Percentiles rank a stretch among this genome's conserved stretches.
These are phyloP conservation scores for Callipepla californica DNA, from an alignment of 2,113 vertebrate genomes.

Conservation along the genomic window DNA sequence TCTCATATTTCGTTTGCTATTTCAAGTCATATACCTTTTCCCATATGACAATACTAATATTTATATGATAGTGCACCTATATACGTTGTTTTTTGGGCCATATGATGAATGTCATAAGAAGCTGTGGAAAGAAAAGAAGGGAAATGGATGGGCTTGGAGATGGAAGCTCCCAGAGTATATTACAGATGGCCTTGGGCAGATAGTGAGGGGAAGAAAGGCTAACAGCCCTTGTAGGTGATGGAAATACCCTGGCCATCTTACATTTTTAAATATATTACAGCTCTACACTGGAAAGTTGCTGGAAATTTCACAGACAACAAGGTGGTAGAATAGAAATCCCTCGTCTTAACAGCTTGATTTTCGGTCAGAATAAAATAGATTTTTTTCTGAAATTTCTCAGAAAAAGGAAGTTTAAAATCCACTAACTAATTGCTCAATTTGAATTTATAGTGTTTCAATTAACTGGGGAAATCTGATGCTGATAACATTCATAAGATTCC, in stretches of 20 bases:
- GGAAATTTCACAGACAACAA: neutral
- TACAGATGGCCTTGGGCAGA: neutral
- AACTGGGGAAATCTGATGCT: neutral
- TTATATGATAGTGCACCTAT: neutral
- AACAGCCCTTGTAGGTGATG: neutral
- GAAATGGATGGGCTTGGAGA: neutral
- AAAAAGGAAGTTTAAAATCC: neutral
- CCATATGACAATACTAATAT: neutral
- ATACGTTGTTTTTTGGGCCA: neutral
- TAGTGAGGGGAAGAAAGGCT: neutral
- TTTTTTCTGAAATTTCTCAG: neutral
- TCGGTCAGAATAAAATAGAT: neutral
- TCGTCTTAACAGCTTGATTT: neutral
- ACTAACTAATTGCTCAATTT: neutral
- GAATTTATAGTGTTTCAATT: neutral
- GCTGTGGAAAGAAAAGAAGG: neutral
- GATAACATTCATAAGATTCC: neutral
- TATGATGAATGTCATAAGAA: neutral
- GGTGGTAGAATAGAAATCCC: neutral
- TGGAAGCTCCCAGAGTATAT: neutral
- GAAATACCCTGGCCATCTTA: neutral
- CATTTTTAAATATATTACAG: neutral
- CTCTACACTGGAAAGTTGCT: neutral
- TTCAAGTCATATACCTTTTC: neutral
- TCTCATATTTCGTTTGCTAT: neutral